A percentile compares a stretch with the other conserved stretches of the same genome.
phyloP scores from a whole-genome alignment of 2,113 vertebrate genomes.

The Periophthalmodon schlosseri region DNA sequence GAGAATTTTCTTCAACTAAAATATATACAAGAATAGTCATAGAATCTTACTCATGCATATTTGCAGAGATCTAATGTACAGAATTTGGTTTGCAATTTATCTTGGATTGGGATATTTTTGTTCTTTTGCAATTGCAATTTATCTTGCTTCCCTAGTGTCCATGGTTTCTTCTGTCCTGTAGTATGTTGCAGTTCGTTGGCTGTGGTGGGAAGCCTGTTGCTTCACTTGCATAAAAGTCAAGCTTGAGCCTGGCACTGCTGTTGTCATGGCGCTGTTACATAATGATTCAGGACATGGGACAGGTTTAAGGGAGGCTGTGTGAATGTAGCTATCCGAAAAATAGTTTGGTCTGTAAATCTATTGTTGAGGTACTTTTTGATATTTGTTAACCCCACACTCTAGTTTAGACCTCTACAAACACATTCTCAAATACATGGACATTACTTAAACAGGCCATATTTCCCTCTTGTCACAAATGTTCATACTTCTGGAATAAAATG shows the following conservation, averaged over 20 bases:
- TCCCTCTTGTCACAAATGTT: background rate
- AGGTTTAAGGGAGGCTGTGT: constrained; percentile 33
- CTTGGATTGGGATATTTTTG: too few species aligned
- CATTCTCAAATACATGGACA: background rate
- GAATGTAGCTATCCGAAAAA: background rate
- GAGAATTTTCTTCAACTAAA: too few species aligned
- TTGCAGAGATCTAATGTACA: background rate
- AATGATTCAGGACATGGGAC: constrained; percentile 44
- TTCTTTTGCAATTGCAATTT: background rate
- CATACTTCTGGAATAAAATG: background rate
- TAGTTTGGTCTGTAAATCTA: background rate
- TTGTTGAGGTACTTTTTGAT: background rate
- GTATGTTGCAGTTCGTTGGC: constrained; percentile 45
- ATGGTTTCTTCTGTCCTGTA: background rate
- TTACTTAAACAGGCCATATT: background rate
- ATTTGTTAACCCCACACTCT: background rate
- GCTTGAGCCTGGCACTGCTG: constrained; percentile 46
- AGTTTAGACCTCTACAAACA: background rate
- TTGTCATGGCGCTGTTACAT: constrained; percentile 66
- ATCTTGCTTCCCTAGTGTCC: background rate
- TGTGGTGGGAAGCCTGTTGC: constrained; percentile 49
- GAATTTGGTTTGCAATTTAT: background rate
- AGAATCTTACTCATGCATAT: too few species aligned
- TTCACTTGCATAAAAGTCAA: constrained; percentile 61
- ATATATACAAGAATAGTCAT: too few species aligned